Base-by-base conservation (phyloP, 2,113 vertebrate species). In the Myotis yumanensis region DNA sequence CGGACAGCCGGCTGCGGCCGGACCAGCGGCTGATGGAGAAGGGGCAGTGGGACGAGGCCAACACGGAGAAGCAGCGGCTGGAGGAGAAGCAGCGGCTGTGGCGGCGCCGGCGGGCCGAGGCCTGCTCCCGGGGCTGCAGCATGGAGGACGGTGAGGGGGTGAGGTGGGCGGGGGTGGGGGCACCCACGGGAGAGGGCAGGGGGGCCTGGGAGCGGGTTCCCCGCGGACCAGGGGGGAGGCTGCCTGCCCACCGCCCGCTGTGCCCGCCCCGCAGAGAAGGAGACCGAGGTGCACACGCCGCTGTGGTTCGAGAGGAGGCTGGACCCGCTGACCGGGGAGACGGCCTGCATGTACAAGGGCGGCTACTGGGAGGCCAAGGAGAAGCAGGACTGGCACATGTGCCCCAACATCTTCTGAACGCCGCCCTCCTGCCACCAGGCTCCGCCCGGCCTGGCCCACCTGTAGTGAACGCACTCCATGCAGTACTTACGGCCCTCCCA, bases 341-440 rank as follows among this genome's bases (percentile, higher is more conserved):
- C 98, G 6, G 98, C 98, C 97, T 99, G 98, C 46, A 95, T 99
- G 92, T 99, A 99, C 97, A 99, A 99, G 97, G 99, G 99, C 0
- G 99, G 99, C 89, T 99, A 99, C 98, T 99, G 99, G 99, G 99
- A 99, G 97, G 96, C 99, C 86, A 99, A 99, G 98, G 99, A 99
- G 51, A 98, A 91, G 91, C 99, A 99, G 97, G 99, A 99, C 98
- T 99, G 99, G 99, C 98, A 97, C 28, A 80, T 94, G 92, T 99
- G 99, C 97, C 99, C 99, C 1, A 97, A 99, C 97, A 99, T 99
- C 98, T 99, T 99, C 99, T 99, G 99, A 99, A 97, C 88, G 6
- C 51, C 83, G 57, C 83, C 69, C 0, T 30, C 84, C 80, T 15
- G 59, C 90, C 81, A 88, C 30, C 91, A 92, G 95, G 96, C 75